Evolutionary conservation across 35 echinoderm and acorn worm genomes (phyloP), one percentile per base, ranked within the genome.

Genomic region (Holothuria glaberrima): DNA sequence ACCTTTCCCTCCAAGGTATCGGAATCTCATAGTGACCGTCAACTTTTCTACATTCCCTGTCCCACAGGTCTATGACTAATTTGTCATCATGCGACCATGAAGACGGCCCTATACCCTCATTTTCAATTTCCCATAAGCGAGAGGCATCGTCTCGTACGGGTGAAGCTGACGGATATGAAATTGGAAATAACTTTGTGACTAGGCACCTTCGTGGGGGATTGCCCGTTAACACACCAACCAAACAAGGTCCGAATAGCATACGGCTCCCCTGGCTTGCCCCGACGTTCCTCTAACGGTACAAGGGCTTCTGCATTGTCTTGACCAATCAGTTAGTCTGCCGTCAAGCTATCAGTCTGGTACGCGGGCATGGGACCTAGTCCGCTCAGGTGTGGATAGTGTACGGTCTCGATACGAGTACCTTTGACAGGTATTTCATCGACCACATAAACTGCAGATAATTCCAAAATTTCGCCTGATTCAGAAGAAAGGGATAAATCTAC

Each of bases 221-320:
- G n/a, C n/a, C n/a, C n/a, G n/a, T n/a, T n/a, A n/a, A n/a, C n/a
- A n/a, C n/a, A n/a, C n/a, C n/a, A n/a, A n/a, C n/a, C n/a, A n/a
- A n/a, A n/a, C n/a, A n/a, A n/a, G n/a, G n/a, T n/a, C n/a, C n/a
- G n/a, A n/a, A n/a, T n/a, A n/a, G n/a, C n/a, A 74, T 76, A 89
- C 19, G 67, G 86, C 68, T 89, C 63, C 86, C 63, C 86, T 28
- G 68, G 28, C 12, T 66, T 70, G 41, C 86, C 67, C 28, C 81
- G 86, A 27, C 65, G n/a, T 54, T 75, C 86, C 31, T 89, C 65
- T 48, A 89, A 73, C 21, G 86, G 86, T 22, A 89, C 12, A 48
- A 89, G 86, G 16, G 86, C 86, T 57, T 89, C 86, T 4, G 86
- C 67, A 48, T 89, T 89, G 48, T 75, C 86, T 73, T 89, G 86